Base-by-base conservation (phyloP, 2,797 vertebrate genomes). In the Diceros bicornis region DNA sequence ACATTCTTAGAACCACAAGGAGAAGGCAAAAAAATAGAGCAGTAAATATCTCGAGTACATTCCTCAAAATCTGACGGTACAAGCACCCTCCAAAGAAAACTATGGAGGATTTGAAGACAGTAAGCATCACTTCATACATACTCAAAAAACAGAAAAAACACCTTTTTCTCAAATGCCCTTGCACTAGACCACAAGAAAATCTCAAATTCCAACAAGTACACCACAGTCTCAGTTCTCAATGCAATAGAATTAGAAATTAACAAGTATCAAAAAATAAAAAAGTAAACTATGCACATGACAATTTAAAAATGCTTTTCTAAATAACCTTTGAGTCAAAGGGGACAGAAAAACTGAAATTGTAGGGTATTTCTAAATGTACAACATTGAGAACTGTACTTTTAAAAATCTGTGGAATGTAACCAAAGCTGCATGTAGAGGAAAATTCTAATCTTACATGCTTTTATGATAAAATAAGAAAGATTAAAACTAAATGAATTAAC, bases 271-370 rank as follows among this genome's bases (percentile, higher is more conserved):
- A 74, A 4, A 83, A 50, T 47, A 32, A 86, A 20, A n/a, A 52
- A 62, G 32, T 18, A 71, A 74, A 64, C 0, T 2, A 59, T 29
- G 11, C 44, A 75, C 20, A 32, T 18, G 32, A 44, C 4, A 21
- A 32, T 44, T 72, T 59, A 16, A 62, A 90, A 71, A 66, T 23
- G 20, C 7, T 87, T 83, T 96, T 72, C 69, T 44, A 66, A 94
- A 62, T 91, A 69, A 66, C 37, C 61, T 29, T 66, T 29, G 78
- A 68, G 68, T 74, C 74, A 82, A 83, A 93, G 88, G 37, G 82
- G 61, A 64, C 2, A 89, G 52, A 50, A 91, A 94, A 55, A 7
- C 12, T n/a, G 44, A 57, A 77, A 89, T 4, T 20, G 4, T 6
- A 93, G 10, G 47, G 34, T 32, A 88, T 59, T 59, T 72, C 57